Conservation (phyloP, 2,797 vertebrate genomes). For the Tapera naevia region DNA sequence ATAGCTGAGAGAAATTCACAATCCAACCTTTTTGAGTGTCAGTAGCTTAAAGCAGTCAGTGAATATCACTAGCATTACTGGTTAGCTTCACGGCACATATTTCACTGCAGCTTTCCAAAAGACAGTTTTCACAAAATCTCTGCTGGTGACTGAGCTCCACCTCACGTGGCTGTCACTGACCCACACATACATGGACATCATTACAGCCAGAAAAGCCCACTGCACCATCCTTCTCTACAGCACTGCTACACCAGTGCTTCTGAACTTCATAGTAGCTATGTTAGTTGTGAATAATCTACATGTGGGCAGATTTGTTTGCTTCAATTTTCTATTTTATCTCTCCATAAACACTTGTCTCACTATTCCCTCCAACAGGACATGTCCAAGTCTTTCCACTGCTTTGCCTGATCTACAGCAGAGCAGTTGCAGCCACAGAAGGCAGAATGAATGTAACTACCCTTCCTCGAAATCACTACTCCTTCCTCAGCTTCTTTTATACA, state of each 20-base stretch:
- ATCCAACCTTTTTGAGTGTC: background rate
- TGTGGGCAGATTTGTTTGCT: background rate
- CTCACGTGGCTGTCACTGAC: fast-evolving
- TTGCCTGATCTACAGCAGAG: background rate
- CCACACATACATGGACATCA: background rate
- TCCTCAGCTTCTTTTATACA: background rate
- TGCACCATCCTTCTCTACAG: too few species aligned
- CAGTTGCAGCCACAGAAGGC: background rate
- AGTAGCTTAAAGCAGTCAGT: background rate
- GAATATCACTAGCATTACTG: background rate
- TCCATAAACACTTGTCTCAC: background rate
- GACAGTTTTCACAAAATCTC: background rate
- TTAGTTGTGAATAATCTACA: background rate
- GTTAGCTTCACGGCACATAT: fast-evolving
- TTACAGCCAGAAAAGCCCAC: background rate
- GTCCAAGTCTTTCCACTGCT: background rate
- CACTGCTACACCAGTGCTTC: fast-evolving
- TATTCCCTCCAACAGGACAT: background rate
- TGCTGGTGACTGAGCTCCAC: background rate
- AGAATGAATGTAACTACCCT: fast-evolving
- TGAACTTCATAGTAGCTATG: background rate
- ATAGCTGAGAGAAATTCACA: background rate
- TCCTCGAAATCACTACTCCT: background rate
- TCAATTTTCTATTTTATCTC: background rate
- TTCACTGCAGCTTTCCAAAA: background rate